These are phyloP conservation scores for Cossypha niveicapilla DNA, from an alignment of 2,797 vertebrate species.

Conservation along the genomic window DNA sequence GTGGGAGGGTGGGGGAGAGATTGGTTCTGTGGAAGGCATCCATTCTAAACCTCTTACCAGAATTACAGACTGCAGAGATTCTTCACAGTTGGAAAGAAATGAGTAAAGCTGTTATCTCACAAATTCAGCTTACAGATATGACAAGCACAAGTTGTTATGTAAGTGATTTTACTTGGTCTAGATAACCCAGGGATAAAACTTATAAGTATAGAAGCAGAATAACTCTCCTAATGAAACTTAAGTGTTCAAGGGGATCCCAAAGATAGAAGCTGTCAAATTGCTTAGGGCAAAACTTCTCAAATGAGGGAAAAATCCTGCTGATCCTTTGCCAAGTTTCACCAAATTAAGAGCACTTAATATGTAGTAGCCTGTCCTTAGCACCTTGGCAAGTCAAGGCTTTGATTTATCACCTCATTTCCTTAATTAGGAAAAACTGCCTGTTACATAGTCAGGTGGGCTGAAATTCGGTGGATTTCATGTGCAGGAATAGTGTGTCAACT, in stretches of 20 bases:
- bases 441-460: neutral
- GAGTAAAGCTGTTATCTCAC: constrained; percentile 69
- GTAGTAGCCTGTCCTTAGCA: neutral
- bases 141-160: constrained; percentile 58
- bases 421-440: neutral
- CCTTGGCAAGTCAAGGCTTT: neutral
- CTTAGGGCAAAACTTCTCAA: neutral
- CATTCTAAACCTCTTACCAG: constrained; percentile 59
- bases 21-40: constrained; percentile 30
- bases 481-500: neutral
- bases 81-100: constrained; percentile 67
- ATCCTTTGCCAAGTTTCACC: neutral
- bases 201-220: neutral
- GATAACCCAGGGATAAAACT: constrained; percentile 55
- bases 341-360: neutral
- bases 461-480: neutral
- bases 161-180: constrained; percentile 61
- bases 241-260: constrained; percentile 26
- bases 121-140: constrained; percentile 66
- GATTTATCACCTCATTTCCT: neutral
- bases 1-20: constrained; percentile 37
- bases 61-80: constrained; percentile 59
- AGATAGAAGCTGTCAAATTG: constrained; percentile 30
- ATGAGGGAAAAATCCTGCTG: neutral
- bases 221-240: constrained; percentile 27